Conservation (phyloP, 1,140 invertebrate species). For the Heliconius nattereri region DNA sequence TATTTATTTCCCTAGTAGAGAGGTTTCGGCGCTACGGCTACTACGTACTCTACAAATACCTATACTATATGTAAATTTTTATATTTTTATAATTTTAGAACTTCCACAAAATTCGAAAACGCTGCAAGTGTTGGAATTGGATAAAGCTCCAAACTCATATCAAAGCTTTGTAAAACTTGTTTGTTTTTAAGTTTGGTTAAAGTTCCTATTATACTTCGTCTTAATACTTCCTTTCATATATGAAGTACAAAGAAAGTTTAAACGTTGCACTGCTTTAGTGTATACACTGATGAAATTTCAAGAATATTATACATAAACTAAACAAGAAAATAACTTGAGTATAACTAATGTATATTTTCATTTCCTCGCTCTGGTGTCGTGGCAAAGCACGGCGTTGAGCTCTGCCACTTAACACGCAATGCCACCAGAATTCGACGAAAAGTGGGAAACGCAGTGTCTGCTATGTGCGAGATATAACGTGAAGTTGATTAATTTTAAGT, state of each 20-base stretch:
- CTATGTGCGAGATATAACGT: too few relatives aligned
- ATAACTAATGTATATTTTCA: too few relatives aligned
- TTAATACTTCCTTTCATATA: background rate
- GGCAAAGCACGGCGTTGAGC: too few relatives aligned
- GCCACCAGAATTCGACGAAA: too few relatives aligned
- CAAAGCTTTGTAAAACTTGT: slow-evolving; percentile 7
- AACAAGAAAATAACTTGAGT: background rate
- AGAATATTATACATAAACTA: background rate
- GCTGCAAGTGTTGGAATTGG: background rate
- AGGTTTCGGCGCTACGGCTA: too few relatives aligned
- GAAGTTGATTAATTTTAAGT: too few relatives aligned
- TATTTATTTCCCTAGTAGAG: too few relatives aligned
- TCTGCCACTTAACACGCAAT: too few relatives aligned
- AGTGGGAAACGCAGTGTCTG: too few relatives aligned
- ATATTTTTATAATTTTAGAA: background rate
- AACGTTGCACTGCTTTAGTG: background rate
- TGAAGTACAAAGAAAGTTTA: background rate
- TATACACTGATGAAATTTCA: background rate
- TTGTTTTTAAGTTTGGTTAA: slow-evolving; percentile 4
- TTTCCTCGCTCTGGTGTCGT: too few relatives aligned
- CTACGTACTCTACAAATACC: too few relatives aligned
- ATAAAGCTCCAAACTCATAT: background rate
- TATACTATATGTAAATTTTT: too few relatives aligned
- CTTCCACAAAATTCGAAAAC: background rate
- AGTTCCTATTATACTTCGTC: background rate